Evolutionary conservation across 2,113 vertebrate species (phyloP), one percentile per base, ranked within the genome.

Genomic region (Antigone vipio): DNA sequence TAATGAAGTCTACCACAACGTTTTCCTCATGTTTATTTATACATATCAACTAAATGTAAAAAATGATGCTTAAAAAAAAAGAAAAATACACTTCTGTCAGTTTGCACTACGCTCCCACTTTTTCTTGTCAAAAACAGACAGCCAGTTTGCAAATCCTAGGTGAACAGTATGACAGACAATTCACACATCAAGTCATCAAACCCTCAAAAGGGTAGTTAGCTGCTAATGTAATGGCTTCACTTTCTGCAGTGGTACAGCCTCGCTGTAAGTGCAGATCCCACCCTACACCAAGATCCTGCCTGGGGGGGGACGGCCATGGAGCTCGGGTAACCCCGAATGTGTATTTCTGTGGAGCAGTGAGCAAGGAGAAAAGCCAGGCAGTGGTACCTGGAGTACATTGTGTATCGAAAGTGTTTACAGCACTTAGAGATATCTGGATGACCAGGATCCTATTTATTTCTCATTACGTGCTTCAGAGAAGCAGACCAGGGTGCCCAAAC

Each of bases 11-110:
- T 85, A 9, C 45, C 16, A 35, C 64, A 35, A 23, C 69, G 17
- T 78, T 93, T 72, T 92, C 34, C 40, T 93, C 63, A 71, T 63
- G 62, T 85, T 95, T 94, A 92, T 95, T 96, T 92, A 93, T 75
- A 62, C 5, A 1, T 60, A 88, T 64, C 60, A 85, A 64, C 27
- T 75, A 82, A 78, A 88, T 53, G 21, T 59, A 59, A 89, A 80
- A 85, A 76, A 58, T 4, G 1, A 59, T 35, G 24, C 26, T 30
- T 52, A 11, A 72, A 64, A 35, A n/a, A 42, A 6, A 38, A 42
- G 13, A 72, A 74, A 93, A 86, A 69, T 23, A 40, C 4, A 9
- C 24, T 76, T 85, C 9, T 91, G 58, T 93, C 79, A 89, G 12
- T 87, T 56, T 85, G 44, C 44, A 64, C 45, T 92, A n/a, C 7